phyloP scores from a whole-genome alignment of 2,113 vertebrate species.

The Petroica traversi region DNA sequence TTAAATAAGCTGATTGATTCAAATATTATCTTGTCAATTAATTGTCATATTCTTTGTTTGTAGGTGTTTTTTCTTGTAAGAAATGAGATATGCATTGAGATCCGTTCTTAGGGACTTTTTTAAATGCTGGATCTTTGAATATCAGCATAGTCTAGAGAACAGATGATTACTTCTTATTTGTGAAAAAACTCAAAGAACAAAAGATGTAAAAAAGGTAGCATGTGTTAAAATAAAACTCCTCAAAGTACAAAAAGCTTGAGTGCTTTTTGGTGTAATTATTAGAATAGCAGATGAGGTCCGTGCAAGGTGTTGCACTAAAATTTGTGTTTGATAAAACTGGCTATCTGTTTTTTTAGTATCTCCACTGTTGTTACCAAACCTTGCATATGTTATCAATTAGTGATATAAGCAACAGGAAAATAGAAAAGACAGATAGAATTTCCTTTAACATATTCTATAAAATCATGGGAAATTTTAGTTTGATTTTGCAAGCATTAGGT shows the following conservation, averaged over 20 bases:
- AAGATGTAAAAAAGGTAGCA: accelerated
- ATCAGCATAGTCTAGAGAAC: not conserved
- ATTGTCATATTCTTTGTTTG: not conserved
- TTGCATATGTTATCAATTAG: not conserved
- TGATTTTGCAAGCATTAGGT: not conserved
- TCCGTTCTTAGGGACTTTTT: not conserved
- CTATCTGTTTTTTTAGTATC: not conserved
- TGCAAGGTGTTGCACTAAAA: not conserved
- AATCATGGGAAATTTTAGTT: not conserved
- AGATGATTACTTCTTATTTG: not conserved
- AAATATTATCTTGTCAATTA: not conserved
- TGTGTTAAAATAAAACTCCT: not conserved
- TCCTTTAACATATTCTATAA: not conserved
- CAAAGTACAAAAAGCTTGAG: not conserved
- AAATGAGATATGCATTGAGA: not conserved
- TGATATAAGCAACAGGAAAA: not conserved
- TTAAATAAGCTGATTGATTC: not conserved
- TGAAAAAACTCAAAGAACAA: not conserved
- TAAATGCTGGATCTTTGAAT: not conserved
- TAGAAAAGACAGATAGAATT: not conserved
- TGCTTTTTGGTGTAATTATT: not conserved
- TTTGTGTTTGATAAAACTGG: not conserved
- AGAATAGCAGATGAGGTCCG: not conserved
- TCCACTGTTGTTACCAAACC: not conserved
- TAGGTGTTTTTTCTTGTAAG: not conserved